phyloP scores from a whole-genome alignment of 2,797 vertebrate genomes.

The Falco cherrug region DNA sequence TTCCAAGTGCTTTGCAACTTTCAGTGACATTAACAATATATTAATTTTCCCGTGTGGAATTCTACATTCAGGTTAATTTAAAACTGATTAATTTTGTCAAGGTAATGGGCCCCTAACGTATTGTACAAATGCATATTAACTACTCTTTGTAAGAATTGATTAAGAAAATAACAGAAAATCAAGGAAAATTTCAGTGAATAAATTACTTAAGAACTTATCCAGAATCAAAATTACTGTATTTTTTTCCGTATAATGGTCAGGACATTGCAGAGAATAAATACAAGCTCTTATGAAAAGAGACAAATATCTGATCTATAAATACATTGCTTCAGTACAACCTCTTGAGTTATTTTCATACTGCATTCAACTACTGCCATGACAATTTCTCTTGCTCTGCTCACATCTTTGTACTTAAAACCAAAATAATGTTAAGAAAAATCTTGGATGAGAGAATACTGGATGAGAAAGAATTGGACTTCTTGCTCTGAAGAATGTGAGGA shows the following conservation, averaged over 20 bases:
- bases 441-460: neutral
- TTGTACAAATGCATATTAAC: neutral
- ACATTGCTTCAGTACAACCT: neutral
- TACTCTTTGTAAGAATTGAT: constrained; percentile 1
- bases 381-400: neutral
- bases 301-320: neutral
- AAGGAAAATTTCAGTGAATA: neutral
- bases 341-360: constrained; percentile 15
- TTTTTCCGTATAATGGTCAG: accelerated
- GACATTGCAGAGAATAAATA: neutral
- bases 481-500: neutral
- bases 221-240: neutral
- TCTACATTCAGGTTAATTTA: constrained; percentile 30
- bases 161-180: constrained; percentile 15
- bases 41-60: neutral
- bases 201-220: neutral
- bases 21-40: neutral
- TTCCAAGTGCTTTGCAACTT: neutral
- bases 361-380: neutral
- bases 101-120: neutral
- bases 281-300: neutral
- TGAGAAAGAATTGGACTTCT: neutral
- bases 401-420: neutral
- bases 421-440: neutral
- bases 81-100: constrained; percentile 8